Conservation (phyloP, 2,113 vertebrate genomes). For the Alethe diademata region DNA sequence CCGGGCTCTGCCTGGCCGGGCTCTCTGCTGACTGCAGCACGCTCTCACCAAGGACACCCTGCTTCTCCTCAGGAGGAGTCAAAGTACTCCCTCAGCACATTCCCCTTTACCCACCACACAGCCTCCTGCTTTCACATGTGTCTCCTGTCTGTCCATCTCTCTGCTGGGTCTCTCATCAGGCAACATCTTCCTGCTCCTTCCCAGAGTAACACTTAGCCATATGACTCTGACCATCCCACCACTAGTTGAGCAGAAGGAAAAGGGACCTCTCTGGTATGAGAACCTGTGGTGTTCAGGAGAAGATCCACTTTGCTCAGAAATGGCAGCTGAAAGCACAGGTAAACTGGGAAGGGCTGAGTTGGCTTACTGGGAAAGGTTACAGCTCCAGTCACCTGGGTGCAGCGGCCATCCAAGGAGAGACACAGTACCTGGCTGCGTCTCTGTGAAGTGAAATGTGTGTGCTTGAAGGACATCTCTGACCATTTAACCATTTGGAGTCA, state of each 20-base stretch:
- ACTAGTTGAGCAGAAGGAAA: background rate
- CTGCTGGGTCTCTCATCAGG: background rate
- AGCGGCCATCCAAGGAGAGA: rapidly evolving
- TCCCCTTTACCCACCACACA: background rate
- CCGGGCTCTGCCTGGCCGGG: background rate
- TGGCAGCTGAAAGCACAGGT: background rate
- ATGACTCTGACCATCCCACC: background rate
- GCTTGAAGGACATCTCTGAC: background rate
- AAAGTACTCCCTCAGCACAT: conserved; percentile 10
- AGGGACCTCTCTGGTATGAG: background rate
- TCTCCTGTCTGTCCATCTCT: background rate
- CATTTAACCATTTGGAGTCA: background rate
- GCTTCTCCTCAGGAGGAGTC: background rate
- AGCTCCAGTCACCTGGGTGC: background rate
- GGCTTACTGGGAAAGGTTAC: background rate
- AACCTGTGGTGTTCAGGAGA: background rate
- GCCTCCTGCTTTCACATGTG: background rate
- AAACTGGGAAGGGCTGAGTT: background rate
- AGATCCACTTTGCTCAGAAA: background rate
- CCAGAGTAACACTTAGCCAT: background rate
- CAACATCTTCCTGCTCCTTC: background rate
- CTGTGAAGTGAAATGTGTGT: background rate
- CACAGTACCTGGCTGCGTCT: rapidly evolving
- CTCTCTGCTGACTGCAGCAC: conserved; percentile 45
- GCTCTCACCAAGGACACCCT: conserved; percentile 31